Base-by-base conservation (phyloP, 2,113 vertebrate genomes). In the Castor canadensis region DNA sequence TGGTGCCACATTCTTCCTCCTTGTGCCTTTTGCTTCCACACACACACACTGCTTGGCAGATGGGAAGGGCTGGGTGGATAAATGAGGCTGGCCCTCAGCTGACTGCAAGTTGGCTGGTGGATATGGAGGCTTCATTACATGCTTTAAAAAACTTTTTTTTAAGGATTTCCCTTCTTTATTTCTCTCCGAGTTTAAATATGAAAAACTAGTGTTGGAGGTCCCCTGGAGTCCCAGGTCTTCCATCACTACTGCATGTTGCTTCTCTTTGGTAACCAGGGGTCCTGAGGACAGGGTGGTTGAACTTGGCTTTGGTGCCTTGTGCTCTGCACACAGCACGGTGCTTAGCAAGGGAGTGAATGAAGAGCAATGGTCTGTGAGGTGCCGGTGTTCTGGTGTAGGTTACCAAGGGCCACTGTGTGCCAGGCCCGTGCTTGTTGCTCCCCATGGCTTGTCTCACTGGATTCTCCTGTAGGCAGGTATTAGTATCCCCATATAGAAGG, bases 1-100 rank as follows among this genome's bases (percentile, higher is more conserved):
- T 4, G 67, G 26, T 13, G 56, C 67, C 0, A 0, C 5, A 0
- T 17, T 11, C 6, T 43, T 66, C 28, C 19, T 16, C 24, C 12
- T 4, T 0, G 32, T 62, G 0, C 19, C 12, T 35, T 72, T 24
- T 7, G 0, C 6, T 26, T 28, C n/a, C n/a, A n/a, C 20, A 58
- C n/a, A 22, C 1, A 0, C 32, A 60, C 62, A 13, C 40, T 26
- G 6, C 16, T 3, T 11, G 22, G 20, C 43, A 12, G 13, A 22
- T 2, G 4, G 54, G 28, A 2, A 15, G 32, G 83, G 16, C 58
- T 11, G 9, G 22, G 30, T 13, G 0, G 8, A 9, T 12, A 45
- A 56, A 1, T 64, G 2, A 49, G 60, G 13, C 22, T 13, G 26
- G 71, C 52, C 24, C 2, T 3, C 12, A 20, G 30, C 15, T 5